phyloP scores from a whole-genome alignment of 1,140 invertebrate genomes.

The Drosophila yakuba region DNA sequence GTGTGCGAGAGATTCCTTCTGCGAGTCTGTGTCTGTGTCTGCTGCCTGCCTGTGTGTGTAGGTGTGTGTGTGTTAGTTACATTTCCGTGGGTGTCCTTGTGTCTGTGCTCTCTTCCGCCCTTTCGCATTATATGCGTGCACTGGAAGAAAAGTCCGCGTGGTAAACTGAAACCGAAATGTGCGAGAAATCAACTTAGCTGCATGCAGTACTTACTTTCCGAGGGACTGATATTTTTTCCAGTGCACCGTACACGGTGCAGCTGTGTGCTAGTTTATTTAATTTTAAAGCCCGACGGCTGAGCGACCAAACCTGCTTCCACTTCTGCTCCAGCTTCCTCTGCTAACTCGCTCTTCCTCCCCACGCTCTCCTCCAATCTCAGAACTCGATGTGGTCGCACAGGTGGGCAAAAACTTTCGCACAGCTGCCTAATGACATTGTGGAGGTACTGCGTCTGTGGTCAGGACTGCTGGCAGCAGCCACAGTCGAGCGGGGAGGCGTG shows the following conservation, averaged over 20 bases:
- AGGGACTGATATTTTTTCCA: not conserved
- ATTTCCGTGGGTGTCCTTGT: conserved; percentile 49
- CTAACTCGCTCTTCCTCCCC: not conserved
- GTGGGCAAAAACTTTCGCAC: conserved; percentile 54
- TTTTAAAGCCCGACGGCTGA: conserved; percentile 58
- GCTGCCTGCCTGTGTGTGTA: conserved; percentile 12
- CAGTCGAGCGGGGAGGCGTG: not conserved
- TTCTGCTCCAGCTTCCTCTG: conserved; percentile 23
- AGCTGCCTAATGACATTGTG: conserved; percentile 60
- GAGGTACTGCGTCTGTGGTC: conserved; percentile 41
- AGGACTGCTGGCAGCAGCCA: conserved; percentile 18
- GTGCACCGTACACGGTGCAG: not conserved
- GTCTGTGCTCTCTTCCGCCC: conserved; percentile 10
- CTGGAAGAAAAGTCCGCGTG: not conserved
- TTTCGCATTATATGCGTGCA: not conserved
- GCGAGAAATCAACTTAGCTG: not conserved
- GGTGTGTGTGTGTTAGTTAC: conserved; percentile 63
- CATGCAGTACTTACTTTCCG: not conserved
- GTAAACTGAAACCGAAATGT: too few species aligned
- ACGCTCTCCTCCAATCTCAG: conserved; percentile 3
- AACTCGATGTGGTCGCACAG: conserved; percentile 36
- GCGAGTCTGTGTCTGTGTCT: conserved; percentile 9
- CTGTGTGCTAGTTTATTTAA: conserved; percentile 68
- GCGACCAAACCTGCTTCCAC: conserved; percentile 36
- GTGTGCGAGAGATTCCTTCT: conserved; percentile 21